These are phyloP conservation scores for Aphis craccivora DNA, from an alignment of 1,140 invertebrate species.

Conservation along the genomic window DNA sequence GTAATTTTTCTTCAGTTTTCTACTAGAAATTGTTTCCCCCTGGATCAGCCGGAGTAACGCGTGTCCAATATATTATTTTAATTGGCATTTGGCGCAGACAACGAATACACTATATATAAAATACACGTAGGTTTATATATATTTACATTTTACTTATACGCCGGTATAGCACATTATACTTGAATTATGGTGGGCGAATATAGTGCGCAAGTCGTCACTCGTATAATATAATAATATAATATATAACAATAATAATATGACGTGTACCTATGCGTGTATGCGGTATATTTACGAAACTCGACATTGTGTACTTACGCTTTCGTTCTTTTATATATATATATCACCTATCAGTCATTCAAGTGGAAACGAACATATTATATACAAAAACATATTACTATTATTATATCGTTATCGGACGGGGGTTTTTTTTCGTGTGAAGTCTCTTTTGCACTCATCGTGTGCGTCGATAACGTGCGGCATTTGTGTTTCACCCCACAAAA, in stretches of 20 bases:
- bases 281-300: neutral
- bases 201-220: neutral
- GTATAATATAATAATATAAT: neutral
- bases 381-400: neutral
- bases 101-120: neutral
- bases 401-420: neutral
- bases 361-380: neutral
- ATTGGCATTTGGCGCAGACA: neutral
- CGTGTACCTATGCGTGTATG: neutral
- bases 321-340: neutral
- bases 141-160: neutral
- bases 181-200: neutral
- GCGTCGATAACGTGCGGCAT: neutral
- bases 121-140: neutral
- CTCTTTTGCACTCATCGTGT: neutral
- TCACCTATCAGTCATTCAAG: neutral
- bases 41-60: neutral
- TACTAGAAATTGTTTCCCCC: neutral
- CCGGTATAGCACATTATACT: neutral
- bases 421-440: neutral
- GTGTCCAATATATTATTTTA: neutral
- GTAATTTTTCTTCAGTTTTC: neutral
- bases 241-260: neutral
- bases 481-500: neutral
- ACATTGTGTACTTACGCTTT: neutral